Evolutionary conservation across 1,140 invertebrate species (phyloP), one percentile per base, ranked within the genome.

Genomic region (Cryptotermes secundus): DNA sequence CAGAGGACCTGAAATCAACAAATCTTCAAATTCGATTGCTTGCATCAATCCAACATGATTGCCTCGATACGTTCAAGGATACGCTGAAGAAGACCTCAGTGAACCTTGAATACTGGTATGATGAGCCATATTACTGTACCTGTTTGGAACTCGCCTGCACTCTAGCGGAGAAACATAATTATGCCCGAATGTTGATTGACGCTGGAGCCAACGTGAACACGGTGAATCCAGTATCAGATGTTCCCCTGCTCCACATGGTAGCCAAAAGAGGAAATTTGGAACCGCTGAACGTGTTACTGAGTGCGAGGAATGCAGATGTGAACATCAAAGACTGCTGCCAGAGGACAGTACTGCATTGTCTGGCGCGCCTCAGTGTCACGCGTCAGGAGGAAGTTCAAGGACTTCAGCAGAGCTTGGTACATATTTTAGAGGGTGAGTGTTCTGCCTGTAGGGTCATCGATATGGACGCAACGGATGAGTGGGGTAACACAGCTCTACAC

Each of bases 211-310:
- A 53, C 31, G 36, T 45, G n/a, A 82, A 95, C 87, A 91, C 88
- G 87, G 88, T 93, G 10, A 93, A 93, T 88, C 91, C 91, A 86
- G 92, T 91, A 2, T 90, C 92, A 9, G 92, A 93, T 53, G 92
- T 93, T 85, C 91, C 92, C 3, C 93, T 94, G 0, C 90, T 96
- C 72, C 95, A 94, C 89, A 94, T 93, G 84, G 94, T 93, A 1
- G 90, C 92, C 1, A 92, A 94, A 87, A 90, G 89, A 4, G 90
- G 91, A 53, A 91, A 94, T 87, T 87, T 89, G 3, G 88, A 91
- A 10, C 92, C 92, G 14, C 84, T 96, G 7, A 86, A 88, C 35
- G 87, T 88, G 10, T 87, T 96, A 10, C 86, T 95, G 26, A 35
- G 14, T 31, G 31, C 59, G 7, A n/a, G 31, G 9, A 26, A n/a